Percentiles rank a stretch among this genome's conserved stretches.
Evolutionary conservation across 2,113 vertebrate genomes (phyloP).

Genomic region (Cynopterus brachyotis): DNA sequence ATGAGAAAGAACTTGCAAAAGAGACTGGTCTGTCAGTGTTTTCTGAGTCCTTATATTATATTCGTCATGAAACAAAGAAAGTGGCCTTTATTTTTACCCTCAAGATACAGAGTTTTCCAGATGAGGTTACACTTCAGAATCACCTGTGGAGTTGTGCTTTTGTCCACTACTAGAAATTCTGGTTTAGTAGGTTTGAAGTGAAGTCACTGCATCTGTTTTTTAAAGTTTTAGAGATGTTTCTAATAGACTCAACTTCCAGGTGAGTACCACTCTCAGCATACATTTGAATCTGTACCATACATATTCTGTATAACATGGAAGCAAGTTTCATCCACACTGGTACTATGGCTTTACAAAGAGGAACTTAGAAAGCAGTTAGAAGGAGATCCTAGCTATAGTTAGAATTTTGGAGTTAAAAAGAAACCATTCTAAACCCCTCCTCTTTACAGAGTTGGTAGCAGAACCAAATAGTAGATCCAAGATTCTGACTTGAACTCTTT

Average conservation of each 20-base stretch:
- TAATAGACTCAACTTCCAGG: not conserved
- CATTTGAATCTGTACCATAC: not conserved
- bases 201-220: not conserved
- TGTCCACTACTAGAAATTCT: not conserved
- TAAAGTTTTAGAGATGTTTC: constrained; percentile 14
- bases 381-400: constrained; percentile 7
- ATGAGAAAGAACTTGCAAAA: not conserved
- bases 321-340: not conserved
- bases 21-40: not conserved
- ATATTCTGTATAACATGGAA: not conserved
- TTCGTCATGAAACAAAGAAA: constrained; percentile 1
- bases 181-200: not conserved
- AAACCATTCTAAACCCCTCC: not conserved
- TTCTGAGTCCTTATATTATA: not conserved
- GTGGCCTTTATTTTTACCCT: not conserved
- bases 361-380: not conserved
- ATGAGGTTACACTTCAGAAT: not conserved
- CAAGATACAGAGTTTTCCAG: not conserved
- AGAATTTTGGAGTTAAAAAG: constrained; percentile 19
- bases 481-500: constrained; percentile 28
- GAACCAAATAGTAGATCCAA: not conserved
- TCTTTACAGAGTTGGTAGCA: not conserved
- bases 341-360: constrained; percentile 28
- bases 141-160: not conserved
- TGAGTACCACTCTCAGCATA: not conserved